Evolutionary conservation across 2,888 invertebrate genomes (phyloP), one percentile per base, ranked within the genome.

Genomic region (Biston stratarius): DNA sequence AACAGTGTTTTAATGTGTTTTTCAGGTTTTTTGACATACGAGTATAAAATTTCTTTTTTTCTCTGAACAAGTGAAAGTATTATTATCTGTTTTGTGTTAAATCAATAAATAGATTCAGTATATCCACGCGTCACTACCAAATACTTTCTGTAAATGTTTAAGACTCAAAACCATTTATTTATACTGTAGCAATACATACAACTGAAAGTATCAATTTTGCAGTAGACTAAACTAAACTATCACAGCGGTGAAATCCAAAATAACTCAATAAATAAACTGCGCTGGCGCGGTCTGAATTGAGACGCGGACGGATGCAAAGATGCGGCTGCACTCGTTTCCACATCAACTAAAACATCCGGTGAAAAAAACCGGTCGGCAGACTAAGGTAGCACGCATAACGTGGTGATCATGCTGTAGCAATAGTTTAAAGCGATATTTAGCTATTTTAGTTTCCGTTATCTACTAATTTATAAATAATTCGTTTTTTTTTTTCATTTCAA

Each of bases 261-360:
- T 91, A 90, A 80, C 87, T 86, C 81, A 69, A 80, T 89, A 88
- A 87, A 88, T 86, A 88, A 71, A 86, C 84, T 80, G 76, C 71
- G 76, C 73, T 74, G 79, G 68, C 81, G 77, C 75, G 69, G 70
- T 77, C 74, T 76, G 80, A 78, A 80, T 77, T 77, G 78, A 72
- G 73, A 12, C 75, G 74, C 61, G 63, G 74, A 78, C 87, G 87
- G 89, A 88, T 83, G 86, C 81, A 76, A 71, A 79, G 81, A 77
- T 78, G 73, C 82, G 84, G 83, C 79, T 78, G 77, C 81, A 81
- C 78, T 77, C 78, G 83, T 81, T 83, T 82, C 84, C 83, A 77
- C 68, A 58, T 62, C 69, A 67, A 67, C 67, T 49, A 75, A 76
- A 75, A 78, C 84, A 84, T 85, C 86, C 86, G 85, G 80, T 73